Base-by-base conservation (phyloP, 1,140 invertebrate genomes). In the Neodiprion virginianus region DNA sequence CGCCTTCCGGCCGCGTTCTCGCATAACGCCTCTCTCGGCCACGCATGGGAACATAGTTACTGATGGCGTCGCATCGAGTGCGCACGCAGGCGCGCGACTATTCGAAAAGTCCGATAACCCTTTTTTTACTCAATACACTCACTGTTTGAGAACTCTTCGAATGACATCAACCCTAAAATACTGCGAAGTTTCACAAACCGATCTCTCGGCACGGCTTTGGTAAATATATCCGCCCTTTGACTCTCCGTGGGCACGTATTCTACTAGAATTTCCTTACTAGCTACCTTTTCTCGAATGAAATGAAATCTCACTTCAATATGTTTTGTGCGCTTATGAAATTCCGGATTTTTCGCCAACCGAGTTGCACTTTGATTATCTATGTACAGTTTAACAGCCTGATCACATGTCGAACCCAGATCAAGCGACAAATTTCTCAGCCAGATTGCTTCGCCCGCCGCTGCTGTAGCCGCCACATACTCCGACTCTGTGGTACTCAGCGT, bases 311-410 rank as follows among this genome's bases (percentile, higher is more conserved):
- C 69, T 69, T 82, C 80, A 12, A 81, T 74, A 73, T 85, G 82
- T 69, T 85, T 86, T 0, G 79, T 79, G 10, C 80, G 71, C 50
- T 72, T 73, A 69, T 85, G 79, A 48, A 80, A 80, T 74, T 82
- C 77, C 8, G 81, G 81, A 77, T 86, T 88, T 67, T 84, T 80
- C 69, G 79, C 78, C 73, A 89, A 70, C 48, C 79, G 76, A 49
- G 89, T 85, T 5, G 86, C 85, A 78, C 83, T 81, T 72, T 81
- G 79, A 76, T 84, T 84, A 69, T 84, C 80, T 74, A 84, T 75
- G 48, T 79, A 78, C 1, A 81, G 10, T 49, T 67, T 9, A n/a
- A 50, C 61, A 7, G 72, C 72, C 21, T 72, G 67, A 23, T 72
- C 61, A 72, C 48, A 72, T 0, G 8, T 12, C n/a, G 14, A 8